Evolutionary conservation across 2,888 invertebrate genomes (phyloP), one percentile per base, ranked within the genome.

Genomic region (Nebria brevicollis): DNA sequence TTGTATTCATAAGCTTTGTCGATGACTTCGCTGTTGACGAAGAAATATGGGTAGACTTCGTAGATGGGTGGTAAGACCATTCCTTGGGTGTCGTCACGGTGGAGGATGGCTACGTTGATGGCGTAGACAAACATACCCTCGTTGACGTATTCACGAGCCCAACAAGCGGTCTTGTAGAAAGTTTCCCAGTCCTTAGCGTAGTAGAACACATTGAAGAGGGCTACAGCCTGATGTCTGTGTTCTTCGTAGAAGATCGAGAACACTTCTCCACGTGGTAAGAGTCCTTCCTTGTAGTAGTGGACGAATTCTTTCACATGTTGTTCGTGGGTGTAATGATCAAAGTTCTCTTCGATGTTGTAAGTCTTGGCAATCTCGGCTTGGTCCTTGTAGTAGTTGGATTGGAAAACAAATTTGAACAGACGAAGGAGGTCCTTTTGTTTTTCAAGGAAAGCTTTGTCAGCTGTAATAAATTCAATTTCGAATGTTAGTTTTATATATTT

Each of bases 1-100:
- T 91, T 91, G 86, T 93, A 90, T 87, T 92, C 90, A 85, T 93
- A 92, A 4, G 93, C 94, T 82, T 93, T 90, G 70, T 92, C 91
- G 87, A 95, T 92, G 82, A 94, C 91, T 86, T 94, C 92, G 80
- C 91, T 90, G 86, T 93, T 93, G 87, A 93, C 91, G 91, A 94
- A 95, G 88, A 91, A 92, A 84, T 94, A 92, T 0, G 95, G 95
- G 87, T 93, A 91, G 83, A 95, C 90, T 88, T 95, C 95, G 86
- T 94, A 94, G 78, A 93, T 90, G 75, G 94, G 92, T 15, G 95
- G 95, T 10, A 95, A 88, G 66, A 93, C 89, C 77, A 95, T 88
- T 41, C 92, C 93, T 85, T 92, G 91, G 81, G 92, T 92, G 83
- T 94, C 94, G 7, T 88, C 88, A 54, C 93, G 92, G 84, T 93